Conservation (phyloP, 2,888 invertebrate genomes). For the Acronicta leporina region DNA sequence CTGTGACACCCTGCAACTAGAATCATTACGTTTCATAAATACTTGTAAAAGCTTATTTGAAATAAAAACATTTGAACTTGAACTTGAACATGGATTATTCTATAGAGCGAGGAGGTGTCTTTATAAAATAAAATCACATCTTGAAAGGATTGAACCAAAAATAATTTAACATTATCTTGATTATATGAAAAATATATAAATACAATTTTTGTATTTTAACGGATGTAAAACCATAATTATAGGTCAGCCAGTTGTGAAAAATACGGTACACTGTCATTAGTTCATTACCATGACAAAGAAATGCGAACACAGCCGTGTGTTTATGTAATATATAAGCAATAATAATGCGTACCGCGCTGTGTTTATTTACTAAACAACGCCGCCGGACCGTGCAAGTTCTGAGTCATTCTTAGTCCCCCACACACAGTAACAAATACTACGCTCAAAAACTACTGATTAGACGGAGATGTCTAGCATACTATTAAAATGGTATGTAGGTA, state of each 20-base stretch:
- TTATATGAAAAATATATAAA: too few species aligned
- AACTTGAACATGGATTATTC: too few species aligned
- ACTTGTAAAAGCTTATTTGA: too few species aligned
- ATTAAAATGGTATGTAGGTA: too few species aligned
- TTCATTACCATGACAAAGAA: slow-evolving; percentile 41
- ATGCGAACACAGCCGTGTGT: slow-evolving; percentile 17
- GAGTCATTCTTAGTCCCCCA: slow-evolving; percentile 43
- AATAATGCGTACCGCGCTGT: slow-evolving; percentile 25
- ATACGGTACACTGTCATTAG: neutral
- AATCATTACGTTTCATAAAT: too few species aligned
- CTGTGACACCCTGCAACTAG: too few species aligned
- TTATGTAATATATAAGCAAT: slow-evolving; percentile 35
- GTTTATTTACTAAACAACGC: slow-evolving; percentile 49
- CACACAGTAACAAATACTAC: slow-evolving; percentile 18
- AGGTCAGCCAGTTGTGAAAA: neutral
- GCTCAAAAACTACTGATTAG: neutral
- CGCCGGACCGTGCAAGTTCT: slow-evolving; percentile 25
- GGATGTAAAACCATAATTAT: neutral
- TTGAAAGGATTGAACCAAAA: too few species aligned
- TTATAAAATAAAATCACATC: too few species aligned
- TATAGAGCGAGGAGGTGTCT: too few species aligned
- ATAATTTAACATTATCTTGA: too few species aligned
- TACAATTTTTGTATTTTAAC: neutral
- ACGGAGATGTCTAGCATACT: too few species aligned
- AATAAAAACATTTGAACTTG: too few species aligned